Percentiles rank a stretch among this genome's conserved stretches.
Evolutionary conservation across 2,797 vertebrate genomes (phyloP).

Genomic region (Oreonectes daqikongensis): DNA sequence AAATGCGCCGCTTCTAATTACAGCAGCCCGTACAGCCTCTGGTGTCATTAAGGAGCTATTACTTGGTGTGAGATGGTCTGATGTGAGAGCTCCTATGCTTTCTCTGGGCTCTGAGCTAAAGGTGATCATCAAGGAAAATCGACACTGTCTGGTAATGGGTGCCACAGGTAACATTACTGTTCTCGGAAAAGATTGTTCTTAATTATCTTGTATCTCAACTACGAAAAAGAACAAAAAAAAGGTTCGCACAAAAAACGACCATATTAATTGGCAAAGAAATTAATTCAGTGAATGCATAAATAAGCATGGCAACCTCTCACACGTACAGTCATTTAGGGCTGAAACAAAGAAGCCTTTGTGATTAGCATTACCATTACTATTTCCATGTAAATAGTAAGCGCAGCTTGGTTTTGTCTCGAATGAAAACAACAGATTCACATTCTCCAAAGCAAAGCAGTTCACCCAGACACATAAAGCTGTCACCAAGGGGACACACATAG

Average conservation of each 20-base stretch:
- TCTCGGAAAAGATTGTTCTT: conserved; percentile 18
- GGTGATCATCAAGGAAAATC: conserved; percentile 80
- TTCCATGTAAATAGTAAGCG: conserved; percentile 42
- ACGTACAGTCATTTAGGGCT: conserved; percentile 19
- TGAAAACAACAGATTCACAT: conserved; percentile 32
- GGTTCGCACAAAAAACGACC: not conserved
- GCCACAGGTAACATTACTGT: conserved; percentile 54
- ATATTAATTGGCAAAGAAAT: conserved; percentile 26
- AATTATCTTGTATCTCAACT: conserved; percentile 23
- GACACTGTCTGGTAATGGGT: conserved; percentile 75
- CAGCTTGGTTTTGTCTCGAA: conserved; percentile 27
- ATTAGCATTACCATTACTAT: conserved; percentile 33
- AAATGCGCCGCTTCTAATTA: conserved; percentile 84
- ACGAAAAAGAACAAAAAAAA: not conserved
- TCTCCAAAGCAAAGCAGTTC: conserved; percentile 39
- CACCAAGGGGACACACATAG: conserved; percentile 39
- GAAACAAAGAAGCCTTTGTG: conserved; percentile 32
- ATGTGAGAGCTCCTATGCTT: conserved; percentile 76
- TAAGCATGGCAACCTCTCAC: conserved; percentile 11
- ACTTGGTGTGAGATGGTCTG: conserved; percentile 78
- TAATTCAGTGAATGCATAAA: not conserved
- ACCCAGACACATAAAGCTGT: conserved; percentile 39
- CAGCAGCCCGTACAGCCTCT: conserved; percentile 82
- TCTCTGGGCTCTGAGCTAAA: conserved; percentile 74
- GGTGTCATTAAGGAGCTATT: conserved; percentile 90